Evolutionary conservation across 2,888 invertebrate genomes (phyloP), one percentile per base, ranked within the genome.

Genomic region (Melanophora roralis): DNA sequence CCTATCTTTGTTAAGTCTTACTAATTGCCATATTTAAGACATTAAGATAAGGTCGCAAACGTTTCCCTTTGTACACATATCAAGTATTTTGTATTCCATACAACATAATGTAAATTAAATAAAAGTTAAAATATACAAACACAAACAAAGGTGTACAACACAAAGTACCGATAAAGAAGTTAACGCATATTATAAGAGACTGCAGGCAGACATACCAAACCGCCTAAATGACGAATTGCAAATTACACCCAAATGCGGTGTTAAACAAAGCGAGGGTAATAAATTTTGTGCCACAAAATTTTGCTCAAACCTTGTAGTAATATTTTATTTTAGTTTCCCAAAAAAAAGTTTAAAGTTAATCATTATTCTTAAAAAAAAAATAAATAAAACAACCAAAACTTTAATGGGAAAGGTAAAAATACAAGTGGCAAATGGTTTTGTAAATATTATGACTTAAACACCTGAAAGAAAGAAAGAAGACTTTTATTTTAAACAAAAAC

Each of bases 221-320:
- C 76, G 69, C 49, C 71, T 73, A 81, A 77, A 82, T 78, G 81
- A 82, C 78, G 82, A 81, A 82, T 82, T 81, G 81, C 78, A 82
- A 82, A 82, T 82, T 81, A 82, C 74, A 81, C 73, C 81, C 76
- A 62, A 67, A 69, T 59, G 76, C 76, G 69, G 76, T 77, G 76
- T 77, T 71, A 77, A 77, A 77, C 69, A 77, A 77, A 77, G 76
- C 64, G 76, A 49, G 64, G 76, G 76, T 59, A 77, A 77, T 77
- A 77, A 77, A 77, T 77, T 69, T 57, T 49, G 51, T 57, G 36
- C 49, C 40, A 57, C 38, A 53, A 69, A 40, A 57, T 9, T 53
- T 49, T 32, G 62, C 55, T 49, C 40, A 69, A 69, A 55, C 36
- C 0, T n/a, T 47, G 53, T 38, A 60, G 27, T 16, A 32, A 21